Base-by-base conservation (phyloP, 2,888 invertebrate genomes). In the Arenicola marina region DNA sequence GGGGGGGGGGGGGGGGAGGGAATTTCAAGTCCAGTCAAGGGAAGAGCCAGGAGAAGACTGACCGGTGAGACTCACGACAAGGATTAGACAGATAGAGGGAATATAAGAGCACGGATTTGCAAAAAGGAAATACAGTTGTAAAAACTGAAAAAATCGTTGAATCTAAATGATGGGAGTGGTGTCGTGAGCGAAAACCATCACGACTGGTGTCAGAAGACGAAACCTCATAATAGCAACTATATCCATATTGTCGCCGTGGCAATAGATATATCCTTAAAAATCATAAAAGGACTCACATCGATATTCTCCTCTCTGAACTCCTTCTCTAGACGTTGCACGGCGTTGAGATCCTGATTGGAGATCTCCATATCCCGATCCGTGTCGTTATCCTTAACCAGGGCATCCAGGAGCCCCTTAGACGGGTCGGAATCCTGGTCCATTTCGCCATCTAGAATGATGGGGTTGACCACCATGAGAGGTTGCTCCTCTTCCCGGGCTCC, bases 321-420 rank as follows among this genome's bases (percentile, higher is more conserved):
- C 59, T 69, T 69, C 38, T 78, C 78, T 51, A 79, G 63, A 21
- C 64, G 62, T 4, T 70, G 67, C 21, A 79, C 67, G 43, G 70
- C 70, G 18, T 69, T 70, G 48, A 78, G 63, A 54, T 80, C 79
- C 67, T 80, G 79, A 51, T 75, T 75, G 1, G 69, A 72, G 66
- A 80, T 68, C 51, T 77, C 77, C 31, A 72, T 70, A 38, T 78
- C 76, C 51, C 76, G 75, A 26, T 46, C 68, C 43, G 51, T 71
- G 63, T 64, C 66, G 33, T 61, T 72, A 2, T 59, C 64, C 34
- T 72, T 66, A 34, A 69, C 33, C 32, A 76, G 63, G 45, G 72
- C 71, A 43, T 75, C 74, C 2, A 68, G 67, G 66, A 76, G 68
- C 11, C 75, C 74, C 18, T 26, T 15, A 4, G 4, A 28, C 4